Evolutionary conservation across 2,113 vertebrate species (phyloP), one percentile per base, ranked within the genome.

Genomic region (Cettia cetti): DNA sequence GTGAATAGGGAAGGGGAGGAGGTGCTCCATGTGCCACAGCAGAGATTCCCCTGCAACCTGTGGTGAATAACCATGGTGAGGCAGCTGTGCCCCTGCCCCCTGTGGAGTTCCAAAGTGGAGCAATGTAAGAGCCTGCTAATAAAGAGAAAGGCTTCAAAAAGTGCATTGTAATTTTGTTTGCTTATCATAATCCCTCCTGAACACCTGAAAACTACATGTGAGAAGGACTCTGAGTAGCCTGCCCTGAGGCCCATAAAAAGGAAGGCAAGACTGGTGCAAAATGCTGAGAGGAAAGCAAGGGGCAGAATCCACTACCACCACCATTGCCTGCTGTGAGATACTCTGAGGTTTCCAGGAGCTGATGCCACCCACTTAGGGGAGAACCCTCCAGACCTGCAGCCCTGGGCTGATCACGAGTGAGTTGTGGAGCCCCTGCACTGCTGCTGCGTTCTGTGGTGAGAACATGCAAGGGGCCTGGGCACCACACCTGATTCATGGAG

Each of bases 181-280:
- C 28, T 50, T n/a, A 13, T 28, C 13, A 27, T n/a, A 27, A 13
- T 42, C 59, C 16, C 13, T 33, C 45, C 21, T 37, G 26, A 59
- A 37, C n/a, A 59, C 5, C 42, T 47, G n/a, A 57, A 47, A 59
- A 75, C 33, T 45, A 45, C 0, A 1, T 23, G 14, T 0, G 2
- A 35, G 42, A 37, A 23, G 54, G 71, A 16, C 40, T 47, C 8
- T 37, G 54, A 39, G 42, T 23, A 75, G 20, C 26, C 26, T 1
- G 5, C 20, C 54, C 22, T 59, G 42, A 37, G n/a, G 33, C 10
- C 39, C 33, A 28, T 28, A 22, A 12, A 30, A 57, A 45, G 14
- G 14, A 28, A 45, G 40, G 33, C 42, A 37, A 37, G 45, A 59
- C 8, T 14, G 11, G 19, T 37, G 20, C 15, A 47, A 37, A 35